Conservation (phyloP, 2,888 invertebrate genomes). For the Gymnoscelis rufifasciata region DNA sequence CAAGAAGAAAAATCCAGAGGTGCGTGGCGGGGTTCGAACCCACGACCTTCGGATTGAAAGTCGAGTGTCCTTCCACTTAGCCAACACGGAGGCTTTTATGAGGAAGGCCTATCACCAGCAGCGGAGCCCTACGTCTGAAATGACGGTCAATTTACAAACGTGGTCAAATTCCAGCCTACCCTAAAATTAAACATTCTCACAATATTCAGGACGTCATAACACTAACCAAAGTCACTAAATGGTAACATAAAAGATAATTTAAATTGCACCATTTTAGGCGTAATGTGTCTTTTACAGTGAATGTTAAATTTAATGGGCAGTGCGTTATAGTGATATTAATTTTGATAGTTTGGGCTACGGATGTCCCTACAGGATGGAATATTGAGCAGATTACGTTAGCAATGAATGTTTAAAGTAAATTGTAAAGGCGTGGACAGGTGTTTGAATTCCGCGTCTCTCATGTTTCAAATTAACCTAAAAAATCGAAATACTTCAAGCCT, state of each 20-base stretch:
- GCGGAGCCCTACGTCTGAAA: no score
- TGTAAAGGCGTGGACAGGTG: no score
- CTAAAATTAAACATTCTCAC: conserved; percentile 3
- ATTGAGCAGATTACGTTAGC: not conserved
- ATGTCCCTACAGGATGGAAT: conserved; percentile 23
- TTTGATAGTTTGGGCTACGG: conserved; percentile 28
- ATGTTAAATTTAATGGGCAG: conserved; percentile 28
- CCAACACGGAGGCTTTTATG: no score
- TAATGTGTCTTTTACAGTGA: conserved; percentile 28
- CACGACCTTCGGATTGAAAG: no score
- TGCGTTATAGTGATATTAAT: conserved; percentile 24
- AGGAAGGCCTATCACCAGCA: no score
- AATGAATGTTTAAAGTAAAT: conserved; percentile 1
- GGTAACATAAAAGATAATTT: conserved; percentile 44
- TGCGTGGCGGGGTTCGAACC: no score
- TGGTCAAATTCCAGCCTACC: not conserved
- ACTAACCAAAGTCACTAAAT: conserved; percentile 31
- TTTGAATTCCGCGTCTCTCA: no score
- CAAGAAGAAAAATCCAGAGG: no score
- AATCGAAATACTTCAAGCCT: no score
- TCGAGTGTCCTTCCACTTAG: no score
- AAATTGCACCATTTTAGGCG: conserved; percentile 39
- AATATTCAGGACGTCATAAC: conserved; percentile 15
- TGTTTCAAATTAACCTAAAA: no score
- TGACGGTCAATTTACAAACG: no score